A percentile compares a stretch with the other conserved stretches of the same genome.
Evolutionary conservation across 2,888 invertebrate genomes (phyloP).

Genomic region (Synergus laeviventris): DNA sequence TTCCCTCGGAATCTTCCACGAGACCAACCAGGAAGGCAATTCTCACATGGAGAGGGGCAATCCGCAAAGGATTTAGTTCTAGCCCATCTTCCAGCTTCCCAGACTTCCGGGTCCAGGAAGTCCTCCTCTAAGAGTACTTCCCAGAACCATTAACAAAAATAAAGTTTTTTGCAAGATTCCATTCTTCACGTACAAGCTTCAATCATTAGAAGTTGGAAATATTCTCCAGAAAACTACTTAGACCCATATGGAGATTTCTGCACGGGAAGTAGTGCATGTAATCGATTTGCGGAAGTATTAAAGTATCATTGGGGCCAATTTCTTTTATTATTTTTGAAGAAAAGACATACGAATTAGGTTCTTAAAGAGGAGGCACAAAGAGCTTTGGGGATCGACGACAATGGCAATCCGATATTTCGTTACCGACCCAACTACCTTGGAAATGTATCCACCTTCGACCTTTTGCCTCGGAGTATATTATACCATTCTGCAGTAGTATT

Average conservation of each 20-base stretch:
- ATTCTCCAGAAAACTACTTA: too few relatives aligned
- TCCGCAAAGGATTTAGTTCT: constrained; percentile 16
- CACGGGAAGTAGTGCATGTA: background rate
- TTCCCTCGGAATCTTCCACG: constrained; percentile 28
- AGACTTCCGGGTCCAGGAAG: background rate
- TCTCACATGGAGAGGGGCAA: constrained; percentile 8
- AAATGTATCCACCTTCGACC: constrained; percentile 58
- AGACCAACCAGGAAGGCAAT: constrained; percentile 21
- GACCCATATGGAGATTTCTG: background rate
- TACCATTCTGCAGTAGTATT: constrained; percentile 49
- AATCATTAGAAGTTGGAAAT: too few relatives aligned
- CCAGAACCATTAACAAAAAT: background rate
- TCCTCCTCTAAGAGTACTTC: background rate
- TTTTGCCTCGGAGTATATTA: constrained; percentile 56
- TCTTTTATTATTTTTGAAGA: constrained; percentile 19
- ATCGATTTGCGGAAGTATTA: background rate
- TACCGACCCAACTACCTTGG: constrained; percentile 54
- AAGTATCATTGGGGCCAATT: constrained; percentile 4
- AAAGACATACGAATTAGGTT: constrained; percentile 59
- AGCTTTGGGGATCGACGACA: constrained; percentile 57
- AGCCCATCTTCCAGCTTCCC: background rate
- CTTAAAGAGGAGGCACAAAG: constrained; percentile 56
- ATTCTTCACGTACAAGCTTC: too few relatives aligned
- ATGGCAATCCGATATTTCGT: constrained; percentile 68
- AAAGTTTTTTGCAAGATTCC: too few relatives aligned